phyloP scores from a whole-genome alignment of 1,140 invertebrate genomes.

The Drosophila repletoides region DNA sequence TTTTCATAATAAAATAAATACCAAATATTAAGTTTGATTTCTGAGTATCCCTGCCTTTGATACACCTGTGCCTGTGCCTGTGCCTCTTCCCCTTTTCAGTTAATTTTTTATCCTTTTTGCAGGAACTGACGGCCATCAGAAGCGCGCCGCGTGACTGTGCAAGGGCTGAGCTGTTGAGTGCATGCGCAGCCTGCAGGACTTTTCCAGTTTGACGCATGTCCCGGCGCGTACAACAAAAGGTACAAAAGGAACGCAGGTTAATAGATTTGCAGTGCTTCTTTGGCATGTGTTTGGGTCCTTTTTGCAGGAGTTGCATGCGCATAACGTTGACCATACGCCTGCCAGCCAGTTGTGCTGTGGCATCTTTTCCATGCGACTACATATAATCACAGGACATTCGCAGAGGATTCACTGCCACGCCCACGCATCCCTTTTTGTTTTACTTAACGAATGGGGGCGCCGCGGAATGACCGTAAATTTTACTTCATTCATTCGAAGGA shows the following conservation, averaged over 20 bases:
- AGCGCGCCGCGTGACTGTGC: slow-evolving; percentile 8
- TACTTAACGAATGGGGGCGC: slow-evolving; percentile 53
- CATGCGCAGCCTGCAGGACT: slow-evolving; percentile 32
- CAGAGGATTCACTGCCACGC: background rate
- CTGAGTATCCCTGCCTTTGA: background rate
- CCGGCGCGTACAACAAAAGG: slow-evolving; percentile 6
- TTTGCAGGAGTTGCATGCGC: slow-evolving; percentile 1
- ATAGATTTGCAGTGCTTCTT: slow-evolving; percentile 57
- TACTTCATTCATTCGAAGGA: slow-evolving; percentile 59
- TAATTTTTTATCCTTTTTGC: background rate
- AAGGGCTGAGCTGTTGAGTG: slow-evolving; percentile 22
- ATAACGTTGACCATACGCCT: slow-evolving; percentile 28
- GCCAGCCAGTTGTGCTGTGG: background rate
- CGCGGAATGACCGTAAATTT: slow-evolving; percentile 72
- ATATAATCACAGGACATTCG: slow-evolving; percentile 58
- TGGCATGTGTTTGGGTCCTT: background rate
- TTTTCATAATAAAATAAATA: too few species aligned
- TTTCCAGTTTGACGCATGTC: slow-evolving; percentile 37
- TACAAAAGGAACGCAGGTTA: slow-evolving; percentile 26
- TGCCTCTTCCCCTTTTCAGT: background rate
- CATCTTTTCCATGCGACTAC: slow-evolving; percentile 31
- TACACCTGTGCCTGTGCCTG: slow-evolving; percentile 14
- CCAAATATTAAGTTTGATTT: too few species aligned
- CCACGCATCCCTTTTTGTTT: slow-evolving; percentile 44
- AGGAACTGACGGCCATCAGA: slow-evolving; percentile 23